Conservation (phyloP, 2,113 vertebrate species). For the Phaethornis superciliosus region DNA sequence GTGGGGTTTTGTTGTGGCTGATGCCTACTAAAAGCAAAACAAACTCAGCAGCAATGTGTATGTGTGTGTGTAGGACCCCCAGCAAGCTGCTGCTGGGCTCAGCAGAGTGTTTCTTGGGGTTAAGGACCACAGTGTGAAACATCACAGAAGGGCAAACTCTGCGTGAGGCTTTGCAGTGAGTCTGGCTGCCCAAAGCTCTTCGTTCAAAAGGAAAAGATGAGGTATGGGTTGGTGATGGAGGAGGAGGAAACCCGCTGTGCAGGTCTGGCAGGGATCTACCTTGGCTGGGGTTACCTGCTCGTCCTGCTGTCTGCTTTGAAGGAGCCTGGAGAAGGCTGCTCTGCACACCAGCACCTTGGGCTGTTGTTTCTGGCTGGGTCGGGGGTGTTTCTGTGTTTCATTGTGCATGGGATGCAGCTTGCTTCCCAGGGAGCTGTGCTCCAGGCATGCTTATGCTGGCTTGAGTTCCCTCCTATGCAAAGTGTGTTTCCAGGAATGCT, state of each 20-base stretch:
- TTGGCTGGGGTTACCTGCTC: background rate
- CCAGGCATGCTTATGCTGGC: background rate
- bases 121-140: background rate
- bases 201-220: background rate
- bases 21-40: rapidly evolving
- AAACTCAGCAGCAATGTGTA: no score
- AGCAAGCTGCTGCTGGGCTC: background rate
- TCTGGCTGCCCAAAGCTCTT: background rate
- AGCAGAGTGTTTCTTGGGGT: background rate
- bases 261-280: background rate
- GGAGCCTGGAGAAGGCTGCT: background rate
- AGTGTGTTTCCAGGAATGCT: background rate
- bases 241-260: background rate
- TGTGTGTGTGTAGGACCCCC: background rate
- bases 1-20: background rate
- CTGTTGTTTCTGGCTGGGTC: background rate
- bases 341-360: rapidly evolving
- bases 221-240: background rate
- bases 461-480: background rate
- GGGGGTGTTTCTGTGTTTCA: background rate
- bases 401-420: background rate
- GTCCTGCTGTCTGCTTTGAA: background rate
- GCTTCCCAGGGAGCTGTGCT: background rate
- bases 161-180: background rate
- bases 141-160: background rate